A percentile compares a stretch with the other conserved stretches of the same genome.
phyloP scores from a whole-genome alignment of 37 sponge, comb jelly and placozoan genomes.

The Petrosia ficiformis region DNA sequence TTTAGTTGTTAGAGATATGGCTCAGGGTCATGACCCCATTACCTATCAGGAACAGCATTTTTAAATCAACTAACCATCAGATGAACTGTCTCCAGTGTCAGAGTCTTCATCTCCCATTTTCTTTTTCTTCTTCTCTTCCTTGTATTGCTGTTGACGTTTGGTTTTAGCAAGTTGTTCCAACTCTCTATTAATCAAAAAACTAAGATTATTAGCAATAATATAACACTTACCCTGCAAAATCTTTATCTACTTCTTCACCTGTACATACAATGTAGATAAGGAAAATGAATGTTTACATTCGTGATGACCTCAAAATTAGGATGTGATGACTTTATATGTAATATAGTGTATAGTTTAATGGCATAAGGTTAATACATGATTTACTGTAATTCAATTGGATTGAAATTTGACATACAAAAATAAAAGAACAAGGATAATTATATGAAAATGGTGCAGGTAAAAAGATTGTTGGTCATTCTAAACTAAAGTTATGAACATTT shows the following conservation, averaged over 20 bases:
- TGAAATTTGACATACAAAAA: no score
- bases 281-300: no score
- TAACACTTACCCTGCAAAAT: conserved; percentile 5
- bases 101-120: not conserved
- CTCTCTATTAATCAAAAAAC: not conserved
- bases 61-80: not conserved
- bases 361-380: no score
- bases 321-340: no score
- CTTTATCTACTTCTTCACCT: not conserved
- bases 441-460: no score
- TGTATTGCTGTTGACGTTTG: not conserved
- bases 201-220: not conserved
- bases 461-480: no score
- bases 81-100: not conserved
- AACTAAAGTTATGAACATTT: no score
- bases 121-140: not conserved
- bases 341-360: no score
- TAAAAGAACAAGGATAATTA: not conserved
- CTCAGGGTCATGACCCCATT: not conserved
- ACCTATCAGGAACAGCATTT: not conserved
- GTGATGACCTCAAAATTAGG: no score
- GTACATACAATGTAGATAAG: no score
- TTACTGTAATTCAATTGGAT: not conserved
- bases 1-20: no score
- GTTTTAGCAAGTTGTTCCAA: not conserved